These are phyloP conservation scores for Synanthedon tipuliformis DNA, from an alignment of 2,888 invertebrate species.

Conservation along the genomic window DNA sequence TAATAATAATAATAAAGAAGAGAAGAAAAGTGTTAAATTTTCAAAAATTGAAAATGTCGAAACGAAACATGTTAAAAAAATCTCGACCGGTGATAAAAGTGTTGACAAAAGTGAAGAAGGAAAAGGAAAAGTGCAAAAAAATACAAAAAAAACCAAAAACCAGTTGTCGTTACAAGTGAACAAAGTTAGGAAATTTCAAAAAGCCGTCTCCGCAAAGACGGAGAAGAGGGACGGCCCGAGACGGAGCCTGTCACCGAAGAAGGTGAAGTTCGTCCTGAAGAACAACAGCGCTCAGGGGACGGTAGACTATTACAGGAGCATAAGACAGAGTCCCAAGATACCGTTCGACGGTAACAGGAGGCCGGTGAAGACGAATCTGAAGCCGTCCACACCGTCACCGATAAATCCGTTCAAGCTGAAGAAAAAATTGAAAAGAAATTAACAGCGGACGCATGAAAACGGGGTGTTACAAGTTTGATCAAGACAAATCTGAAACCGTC, in stretches of 20 bases:
- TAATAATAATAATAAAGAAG: background rate
- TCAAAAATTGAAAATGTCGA: background rate
- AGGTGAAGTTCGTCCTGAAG: constrained; percentile 79
- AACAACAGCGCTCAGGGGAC: constrained; percentile 79
- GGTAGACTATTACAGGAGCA: constrained; percentile 78
- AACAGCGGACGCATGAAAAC: too few relatives aligned
- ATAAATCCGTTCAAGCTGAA: constrained; percentile 80
- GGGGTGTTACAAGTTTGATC: too few relatives aligned
- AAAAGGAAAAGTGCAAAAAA: constrained; percentile 1
- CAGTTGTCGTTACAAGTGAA: constrained; percentile 22
- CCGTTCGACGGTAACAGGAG: constrained; percentile 79
- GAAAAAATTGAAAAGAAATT: constrained; percentile 19
- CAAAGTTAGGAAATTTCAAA: constrained; percentile 40
- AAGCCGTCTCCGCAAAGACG: constrained; percentile 13
- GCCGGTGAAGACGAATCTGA: constrained; percentile 80
- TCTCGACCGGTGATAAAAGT: background rate
- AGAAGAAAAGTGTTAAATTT: background rate
- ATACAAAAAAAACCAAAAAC: background rate
- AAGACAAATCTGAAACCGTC: background rate
- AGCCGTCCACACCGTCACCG: constrained; percentile 76
- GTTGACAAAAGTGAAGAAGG: background rate
- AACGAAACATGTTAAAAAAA: background rate
- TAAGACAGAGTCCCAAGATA: constrained; percentile 78
- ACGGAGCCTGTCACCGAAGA: constrained; percentile 57
- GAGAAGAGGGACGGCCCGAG: constrained; percentile 13